Percentiles rank a stretch among this genome's conserved stretches.
Conservation (phyloP, 2,888 invertebrate genomes). For the Tethea ocularis region DNA sequence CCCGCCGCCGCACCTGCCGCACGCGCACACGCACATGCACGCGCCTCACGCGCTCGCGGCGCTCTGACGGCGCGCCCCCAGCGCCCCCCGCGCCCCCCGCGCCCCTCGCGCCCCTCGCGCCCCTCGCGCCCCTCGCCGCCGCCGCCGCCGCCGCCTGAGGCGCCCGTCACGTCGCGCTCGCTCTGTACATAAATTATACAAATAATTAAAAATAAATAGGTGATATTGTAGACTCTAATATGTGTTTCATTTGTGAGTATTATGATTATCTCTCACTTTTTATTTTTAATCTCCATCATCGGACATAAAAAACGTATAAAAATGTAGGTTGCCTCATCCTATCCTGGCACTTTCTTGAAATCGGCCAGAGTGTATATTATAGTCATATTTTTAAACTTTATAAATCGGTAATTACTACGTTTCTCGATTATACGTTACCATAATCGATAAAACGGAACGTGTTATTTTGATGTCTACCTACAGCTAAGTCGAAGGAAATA, state of each 20-base stretch:
- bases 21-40: slow-evolving; percentile 14
- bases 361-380: too few relatives aligned
- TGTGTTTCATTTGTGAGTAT: slow-evolving; percentile 16
- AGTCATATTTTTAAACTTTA: too few relatives aligned
- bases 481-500: too few relatives aligned
- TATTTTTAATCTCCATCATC: too few relatives aligned
- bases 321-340: too few relatives aligned
- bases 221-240: slow-evolving; percentile 30
- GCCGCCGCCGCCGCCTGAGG: slow-evolving; percentile 9
- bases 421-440: too few relatives aligned
- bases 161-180: slow-evolving; percentile 1
- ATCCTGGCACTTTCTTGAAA: too few relatives aligned
- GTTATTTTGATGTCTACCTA: too few relatives aligned
- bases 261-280: too few relatives aligned
- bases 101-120: slow-evolving; percentile 8
- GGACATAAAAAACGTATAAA: too few relatives aligned
- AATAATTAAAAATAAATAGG: slow-evolving; percentile 32
- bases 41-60: slow-evolving; percentile 25
- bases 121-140: slow-evolving; percentile 12
- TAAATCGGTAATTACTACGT: too few relatives aligned
- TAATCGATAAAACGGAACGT: too few relatives aligned
- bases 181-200: slow-evolving; percentile 28
- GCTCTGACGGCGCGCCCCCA: slow-evolving; percentile 13
- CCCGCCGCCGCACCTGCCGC: slow-evolving; percentile 34
- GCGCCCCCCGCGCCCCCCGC: slow-evolving; percentile 15